phyloP scores from a whole-genome alignment of 2,888 invertebrate genomes.

The Chloroclystis v-ata region DNA sequence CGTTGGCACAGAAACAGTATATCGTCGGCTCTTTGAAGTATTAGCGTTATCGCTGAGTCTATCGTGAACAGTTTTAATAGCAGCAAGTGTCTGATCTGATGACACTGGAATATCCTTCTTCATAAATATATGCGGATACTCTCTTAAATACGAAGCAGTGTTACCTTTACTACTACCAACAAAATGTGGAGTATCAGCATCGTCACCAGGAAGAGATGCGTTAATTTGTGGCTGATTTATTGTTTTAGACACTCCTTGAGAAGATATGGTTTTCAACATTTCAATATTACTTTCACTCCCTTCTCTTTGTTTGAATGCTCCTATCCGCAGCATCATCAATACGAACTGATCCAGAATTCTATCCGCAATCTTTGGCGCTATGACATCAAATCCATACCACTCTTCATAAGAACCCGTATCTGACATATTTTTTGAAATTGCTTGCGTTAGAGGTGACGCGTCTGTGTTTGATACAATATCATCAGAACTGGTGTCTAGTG shows the following conservation, averaged over 20 bases:
- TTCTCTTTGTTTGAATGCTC: conserved; percentile 47
- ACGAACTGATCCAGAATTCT: conserved; percentile 67
- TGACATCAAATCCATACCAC: conserved; percentile 55
- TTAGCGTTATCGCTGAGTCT: conserved; percentile 19
- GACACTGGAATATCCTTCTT: conserved; percentile 42
- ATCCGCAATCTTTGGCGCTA: conserved; percentile 58
- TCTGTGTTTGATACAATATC: conserved; percentile 34
- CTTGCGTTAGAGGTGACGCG: conserved; percentile 31
- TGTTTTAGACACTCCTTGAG: conserved; percentile 19
- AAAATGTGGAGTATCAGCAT: conserved; percentile 49
- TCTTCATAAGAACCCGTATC: conserved; percentile 57
- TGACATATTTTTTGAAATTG: conserved; percentile 39
- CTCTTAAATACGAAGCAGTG: conserved; percentile 56
- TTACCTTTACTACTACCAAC: conserved; percentile 49
- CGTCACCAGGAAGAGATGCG: conserved; percentile 29
- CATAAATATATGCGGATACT: conserved; percentile 68
- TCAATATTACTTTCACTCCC: conserved; percentile 33
- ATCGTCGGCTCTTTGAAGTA: conserved; percentile 19
- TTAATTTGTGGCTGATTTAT: conserved; percentile 31
- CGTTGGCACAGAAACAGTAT: conserved; percentile 18
- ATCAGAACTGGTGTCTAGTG: conserved; percentile 36
- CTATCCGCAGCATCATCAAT: conserved; percentile 60
- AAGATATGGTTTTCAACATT: conserved; percentile 27
- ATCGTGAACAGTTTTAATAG: conserved; percentile 23
- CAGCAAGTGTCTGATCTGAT: conserved; percentile 16